These are phyloP conservation scores for Pterostichus madidus DNA, from an alignment of 2,888 invertebrate species.

Conservation along the genomic window DNA sequence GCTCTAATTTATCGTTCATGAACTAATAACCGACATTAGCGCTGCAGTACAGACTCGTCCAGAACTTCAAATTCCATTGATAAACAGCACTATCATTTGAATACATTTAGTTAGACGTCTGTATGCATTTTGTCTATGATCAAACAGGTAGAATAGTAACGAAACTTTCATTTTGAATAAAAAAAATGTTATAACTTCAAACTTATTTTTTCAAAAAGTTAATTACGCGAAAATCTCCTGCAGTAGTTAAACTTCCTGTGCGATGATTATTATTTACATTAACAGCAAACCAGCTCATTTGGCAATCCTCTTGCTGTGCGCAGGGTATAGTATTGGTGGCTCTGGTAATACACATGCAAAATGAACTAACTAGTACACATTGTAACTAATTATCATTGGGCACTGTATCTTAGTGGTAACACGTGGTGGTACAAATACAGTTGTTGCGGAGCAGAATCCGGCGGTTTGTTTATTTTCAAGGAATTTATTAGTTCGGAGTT, in stretches of 20 bases:
- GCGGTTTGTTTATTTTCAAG: slow-evolving; percentile 55
- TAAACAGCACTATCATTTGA: too few species aligned
- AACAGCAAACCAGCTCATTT: slow-evolving; percentile 1
- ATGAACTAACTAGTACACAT: slow-evolving; percentile 46
- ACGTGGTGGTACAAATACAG: slow-evolving; percentile 44
- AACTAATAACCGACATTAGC: too few species aligned
- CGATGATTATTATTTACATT: background rate
- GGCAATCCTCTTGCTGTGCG: background rate
- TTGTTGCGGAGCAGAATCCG: slow-evolving; percentile 34
- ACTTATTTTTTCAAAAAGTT: too few species aligned
- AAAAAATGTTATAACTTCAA: too few species aligned
- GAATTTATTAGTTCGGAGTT: slow-evolving; percentile 57
- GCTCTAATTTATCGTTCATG: too few species aligned
- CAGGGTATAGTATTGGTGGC: background rate
- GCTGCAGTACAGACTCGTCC: too few species aligned
- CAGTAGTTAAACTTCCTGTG: background rate
- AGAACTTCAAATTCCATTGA: too few species aligned
- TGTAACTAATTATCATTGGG: slow-evolving; percentile 32
- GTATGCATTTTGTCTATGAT: too few species aligned
- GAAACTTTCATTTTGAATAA: too few species aligned
- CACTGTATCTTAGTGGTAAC: slow-evolving; percentile 44
- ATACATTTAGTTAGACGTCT: too few species aligned
- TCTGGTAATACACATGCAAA: slow-evolving; percentile 12
- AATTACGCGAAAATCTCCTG: background rate
- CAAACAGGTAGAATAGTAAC: too few species aligned